phyloP scores from a whole-genome alignment of 2,888 invertebrate genomes.

The Brachyptera risi region DNA sequence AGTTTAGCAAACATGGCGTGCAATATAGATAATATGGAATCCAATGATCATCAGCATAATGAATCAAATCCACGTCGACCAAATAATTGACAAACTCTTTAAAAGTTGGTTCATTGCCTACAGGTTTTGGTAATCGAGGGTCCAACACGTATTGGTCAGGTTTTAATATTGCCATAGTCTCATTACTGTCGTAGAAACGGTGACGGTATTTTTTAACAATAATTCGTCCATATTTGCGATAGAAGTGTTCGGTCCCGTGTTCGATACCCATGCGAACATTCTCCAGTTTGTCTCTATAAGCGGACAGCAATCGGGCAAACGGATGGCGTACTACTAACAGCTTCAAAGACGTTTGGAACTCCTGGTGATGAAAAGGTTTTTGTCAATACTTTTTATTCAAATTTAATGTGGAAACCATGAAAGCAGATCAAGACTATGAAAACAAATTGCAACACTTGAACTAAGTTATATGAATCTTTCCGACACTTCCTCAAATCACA shows the following conservation, averaged over 20 bases:
- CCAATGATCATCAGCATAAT: conserved; percentile 56
- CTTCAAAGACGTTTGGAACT: conserved; percentile 46
- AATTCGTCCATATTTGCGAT: conserved; percentile 47
- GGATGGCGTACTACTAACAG: conserved; percentile 57
- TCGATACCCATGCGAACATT: conserved; percentile 44
- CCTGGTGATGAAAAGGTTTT: too few species aligned
- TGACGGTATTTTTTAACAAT: conserved; percentile 49
- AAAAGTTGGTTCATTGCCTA: conserved; percentile 49
- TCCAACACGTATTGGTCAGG: conserved; percentile 31
- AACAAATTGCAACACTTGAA: too few species aligned
- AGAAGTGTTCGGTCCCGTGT: conserved; percentile 50
- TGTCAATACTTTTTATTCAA: too few species aligned
- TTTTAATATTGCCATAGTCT: conserved; percentile 29
- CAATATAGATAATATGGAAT: conserved; percentile 53
- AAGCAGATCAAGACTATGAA: too few species aligned
- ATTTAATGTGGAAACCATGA: too few species aligned
- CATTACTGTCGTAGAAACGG: conserved; percentile 35
- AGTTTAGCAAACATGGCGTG: conserved; percentile 53
- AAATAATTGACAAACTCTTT: conserved; percentile 52
- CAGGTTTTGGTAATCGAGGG: conserved; percentile 37
- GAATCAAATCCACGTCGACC: conserved; percentile 45
- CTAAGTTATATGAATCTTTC: too few species aligned
- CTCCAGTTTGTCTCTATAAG: conserved; percentile 56
- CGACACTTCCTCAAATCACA: too few species aligned
- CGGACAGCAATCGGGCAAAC: conserved; percentile 55